phyloP scores from a whole-genome alignment of 2,888 invertebrate genomes.

The Aleiodes leptofemur region DNA sequence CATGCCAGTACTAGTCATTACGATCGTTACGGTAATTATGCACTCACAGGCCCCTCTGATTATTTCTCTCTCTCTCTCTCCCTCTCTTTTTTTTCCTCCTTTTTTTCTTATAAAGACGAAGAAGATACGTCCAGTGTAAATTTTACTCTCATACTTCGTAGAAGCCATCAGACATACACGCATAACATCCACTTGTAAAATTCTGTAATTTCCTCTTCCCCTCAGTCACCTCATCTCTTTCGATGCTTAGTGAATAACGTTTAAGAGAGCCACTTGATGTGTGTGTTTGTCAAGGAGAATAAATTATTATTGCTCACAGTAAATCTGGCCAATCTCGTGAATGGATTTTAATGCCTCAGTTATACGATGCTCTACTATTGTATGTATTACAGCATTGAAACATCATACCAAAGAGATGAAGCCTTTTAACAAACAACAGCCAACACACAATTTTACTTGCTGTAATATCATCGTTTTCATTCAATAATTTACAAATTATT shows the following conservation, averaged over 20 bases:
- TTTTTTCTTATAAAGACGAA: constrained; percentile 24
- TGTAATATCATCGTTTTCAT: too few species aligned
- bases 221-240: constrained; percentile 50
- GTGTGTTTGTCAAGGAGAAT: constrained; percentile 56
- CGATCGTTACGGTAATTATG: constrained; percentile 70
- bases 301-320: constrained; percentile 66
- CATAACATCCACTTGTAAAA: constrained; percentile 27
- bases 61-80: constrained; percentile 44
- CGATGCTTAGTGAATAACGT: constrained; percentile 33
- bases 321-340: constrained; percentile 66
- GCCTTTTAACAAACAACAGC: neutral
- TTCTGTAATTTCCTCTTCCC: constrained; percentile 40
- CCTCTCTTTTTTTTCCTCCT: constrained; percentile 8
- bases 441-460: too few species aligned
- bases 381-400: constrained; percentile 8
- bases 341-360: constrained; percentile 57
- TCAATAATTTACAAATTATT: too few species aligned
- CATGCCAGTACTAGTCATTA: constrained; percentile 55
- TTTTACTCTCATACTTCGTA: constrained; percentile 61
- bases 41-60: constrained; percentile 67
- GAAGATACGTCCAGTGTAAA: constrained; percentile 58
- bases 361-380: constrained; percentile 9
- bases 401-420: neutral
- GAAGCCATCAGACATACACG: constrained; percentile 64
- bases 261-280: constrained; percentile 40